Conservation (phyloP, 1,140 invertebrate genomes). For the Psix sp. region DNA sequence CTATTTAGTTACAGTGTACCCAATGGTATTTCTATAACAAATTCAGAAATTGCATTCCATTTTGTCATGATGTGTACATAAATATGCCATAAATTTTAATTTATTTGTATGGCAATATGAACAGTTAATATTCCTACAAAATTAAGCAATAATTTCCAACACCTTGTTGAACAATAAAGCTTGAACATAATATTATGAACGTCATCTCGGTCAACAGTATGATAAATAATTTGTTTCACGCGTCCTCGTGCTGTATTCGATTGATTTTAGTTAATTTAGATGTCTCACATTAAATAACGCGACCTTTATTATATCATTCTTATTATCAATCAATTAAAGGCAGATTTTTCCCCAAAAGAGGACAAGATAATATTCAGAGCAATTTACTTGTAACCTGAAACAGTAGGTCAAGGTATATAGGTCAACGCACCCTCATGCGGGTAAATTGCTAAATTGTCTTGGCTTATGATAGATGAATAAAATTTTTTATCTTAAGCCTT, state of each 20-base stretch:
- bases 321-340: slow-evolving; percentile 54
- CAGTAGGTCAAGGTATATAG: slow-evolving; percentile 76
- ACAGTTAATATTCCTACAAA: no score
- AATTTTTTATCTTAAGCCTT: slow-evolving; percentile 66
- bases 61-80: no score
- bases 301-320: slow-evolving; percentile 39
- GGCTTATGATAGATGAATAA: slow-evolving; percentile 58
- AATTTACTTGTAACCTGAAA: slow-evolving; percentile 67
- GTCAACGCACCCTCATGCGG: slow-evolving; percentile 75
- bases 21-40: no score
- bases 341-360: slow-evolving; percentile 27
- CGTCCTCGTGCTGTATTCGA: slow-evolving; percentile 44
- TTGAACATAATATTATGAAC: slow-evolving; percentile 16
- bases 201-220: slow-evolving; percentile 33
- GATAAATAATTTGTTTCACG: slow-evolving; percentile 27
- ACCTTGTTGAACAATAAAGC: no score
- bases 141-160: no score
- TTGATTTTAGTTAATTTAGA: slow-evolving; percentile 54
- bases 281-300: slow-evolving; percentile 12
- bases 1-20: no score
- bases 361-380: slow-evolving; percentile 64
- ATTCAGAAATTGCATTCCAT: no score
- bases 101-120: no score
- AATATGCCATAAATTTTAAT: no score
- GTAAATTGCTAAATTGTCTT: slow-evolving; percentile 67